Evolutionary conservation across 2,113 vertebrate genomes (phyloP), one percentile per base, ranked within the genome.

Genomic region (Tympanuchus pallidicinctus): DNA sequence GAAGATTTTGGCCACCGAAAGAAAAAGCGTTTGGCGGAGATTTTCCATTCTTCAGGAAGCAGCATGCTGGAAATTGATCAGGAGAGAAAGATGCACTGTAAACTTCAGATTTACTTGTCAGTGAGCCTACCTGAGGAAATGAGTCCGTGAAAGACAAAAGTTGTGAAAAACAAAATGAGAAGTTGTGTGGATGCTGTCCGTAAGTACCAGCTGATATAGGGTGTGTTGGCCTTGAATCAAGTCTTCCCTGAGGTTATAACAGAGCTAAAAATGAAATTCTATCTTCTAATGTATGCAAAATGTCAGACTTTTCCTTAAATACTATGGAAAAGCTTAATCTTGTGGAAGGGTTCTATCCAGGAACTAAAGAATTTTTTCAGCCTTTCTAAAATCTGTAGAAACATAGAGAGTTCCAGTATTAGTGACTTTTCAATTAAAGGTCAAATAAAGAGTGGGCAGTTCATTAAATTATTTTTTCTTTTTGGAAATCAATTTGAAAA

Each of bases 181-280:
- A 47, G 17, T 60, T 64, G 14, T 3, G 20, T 11, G 67, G 38
- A 61, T 40, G 25, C 32, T 0, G 0, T 64, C 43, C 32, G 3
- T 20, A 32, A 3, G 21, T 60, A 50, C 32, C 25, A 69, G 3
- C 24, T 60, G 59, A 17, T 19, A 21, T 57, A 50, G n/a, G 56
- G 32, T 1, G 0, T 52, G 4, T 47, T 82, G 9, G 17, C 43
- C 11, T 81, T 72, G 36, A 56, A 48, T 66, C 40, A 0, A 36
- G 63, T 57, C 10, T 70, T 85, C 45, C 18, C 30, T 72, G 21
- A 3, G 0, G 61, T 89, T 82, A 27, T 63, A 16, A n/a, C 63
- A 18, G 30, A 54, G 10, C 48, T 82, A 22, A 85, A 80, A 10
- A 24, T 74, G 30, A 54, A 95, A 71, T 34, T 92, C 42, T 24